Conservation (phyloP, 2,888 invertebrate species). For the Macropis europaea region DNA sequence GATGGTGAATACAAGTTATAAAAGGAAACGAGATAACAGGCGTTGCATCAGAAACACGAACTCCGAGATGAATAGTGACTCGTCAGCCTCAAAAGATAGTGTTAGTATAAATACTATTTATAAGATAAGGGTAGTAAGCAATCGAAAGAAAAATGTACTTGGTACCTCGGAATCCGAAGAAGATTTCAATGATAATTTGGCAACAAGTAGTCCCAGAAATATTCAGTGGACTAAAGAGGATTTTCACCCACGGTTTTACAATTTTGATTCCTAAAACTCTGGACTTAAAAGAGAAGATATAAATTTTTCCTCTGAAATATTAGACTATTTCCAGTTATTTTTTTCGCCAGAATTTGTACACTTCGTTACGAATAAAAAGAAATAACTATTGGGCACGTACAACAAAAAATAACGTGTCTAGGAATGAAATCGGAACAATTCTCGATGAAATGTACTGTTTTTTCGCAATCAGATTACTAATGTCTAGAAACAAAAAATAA, state of each 20-base stretch:
- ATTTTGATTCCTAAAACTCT: conserved; percentile 27
- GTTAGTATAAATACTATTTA: conserved; percentile 31
- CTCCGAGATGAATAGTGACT: conserved; percentile 20
- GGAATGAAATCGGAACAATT: conserved; percentile 29
- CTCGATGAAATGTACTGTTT: conserved; percentile 37
- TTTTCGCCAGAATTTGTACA: conserved; percentile 32
- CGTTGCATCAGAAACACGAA: conserved; percentile 23
- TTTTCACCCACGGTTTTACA: conserved; percentile 28
- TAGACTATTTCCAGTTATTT: conserved; percentile 35
- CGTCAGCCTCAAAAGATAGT: conserved; percentile 22
- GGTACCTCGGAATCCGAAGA: conserved; percentile 39
- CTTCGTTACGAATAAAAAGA: conserved; percentile 29
- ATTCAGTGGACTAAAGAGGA: conserved; percentile 33
- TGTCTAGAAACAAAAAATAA: conserved; percentile 37
- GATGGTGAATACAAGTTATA: conserved; percentile 33
- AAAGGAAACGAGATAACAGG: conserved; percentile 23
- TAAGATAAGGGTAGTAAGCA: conserved; percentile 20
- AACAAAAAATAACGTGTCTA: conserved; percentile 14
- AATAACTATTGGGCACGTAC: conserved; percentile 36
- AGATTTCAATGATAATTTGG: conserved; percentile 27
- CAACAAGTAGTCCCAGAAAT: conserved; percentile 23
- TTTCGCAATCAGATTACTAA: conserved; percentile 24
- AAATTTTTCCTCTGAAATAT: conserved; percentile 30
- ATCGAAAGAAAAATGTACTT: conserved; percentile 28
- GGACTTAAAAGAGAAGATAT: conserved; percentile 36